These are phyloP conservation scores for Oeneis ivallda DNA, from an alignment of 2,888 invertebrate genomes.

Conservation along the genomic window DNA sequence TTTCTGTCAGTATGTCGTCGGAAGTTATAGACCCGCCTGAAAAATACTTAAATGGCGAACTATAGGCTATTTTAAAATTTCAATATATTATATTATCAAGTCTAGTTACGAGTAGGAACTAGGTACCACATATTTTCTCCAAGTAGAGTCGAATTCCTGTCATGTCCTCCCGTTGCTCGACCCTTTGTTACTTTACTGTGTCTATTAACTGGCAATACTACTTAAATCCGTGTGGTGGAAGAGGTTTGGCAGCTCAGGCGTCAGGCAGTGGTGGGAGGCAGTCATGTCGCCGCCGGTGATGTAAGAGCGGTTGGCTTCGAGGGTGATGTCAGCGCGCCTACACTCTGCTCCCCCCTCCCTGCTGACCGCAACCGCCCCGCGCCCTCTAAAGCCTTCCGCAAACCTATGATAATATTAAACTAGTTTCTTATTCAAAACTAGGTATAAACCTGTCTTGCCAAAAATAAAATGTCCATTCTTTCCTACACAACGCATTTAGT, in stretches of 20 bases:
- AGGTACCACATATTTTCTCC: too few relatives aligned
- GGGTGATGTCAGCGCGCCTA: constrained; percentile 80
- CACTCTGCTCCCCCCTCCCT: constrained; percentile 50
- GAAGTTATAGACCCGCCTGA: too few relatives aligned
- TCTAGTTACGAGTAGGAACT: too few relatives aligned
- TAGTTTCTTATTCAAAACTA: constrained; percentile 12
- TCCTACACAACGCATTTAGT: neutral
- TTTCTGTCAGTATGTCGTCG: too few relatives aligned
- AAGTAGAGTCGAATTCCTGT: too few relatives aligned
- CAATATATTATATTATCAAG: too few relatives aligned
- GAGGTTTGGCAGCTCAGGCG: constrained; percentile 50
- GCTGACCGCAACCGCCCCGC: constrained; percentile 43
- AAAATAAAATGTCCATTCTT: constrained; percentile 9
- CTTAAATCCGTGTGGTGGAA: constrained; percentile 20
- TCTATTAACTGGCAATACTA: too few relatives aligned
- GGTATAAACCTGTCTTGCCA: constrained; percentile 28
- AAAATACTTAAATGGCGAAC: too few relatives aligned
- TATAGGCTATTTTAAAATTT: too few relatives aligned
- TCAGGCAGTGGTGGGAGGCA: constrained; percentile 54
- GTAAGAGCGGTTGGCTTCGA: constrained; percentile 72
- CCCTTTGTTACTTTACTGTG: too few relatives aligned
- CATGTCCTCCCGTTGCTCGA: too few relatives aligned
- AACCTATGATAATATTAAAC: constrained; percentile 40
- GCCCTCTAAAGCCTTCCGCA: constrained; percentile 67
- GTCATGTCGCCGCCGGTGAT: constrained; percentile 65